Evolutionary conservation across 1,140 invertebrate species (phyloP).

Genomic region (Cataglyphis hispanica): DNA sequence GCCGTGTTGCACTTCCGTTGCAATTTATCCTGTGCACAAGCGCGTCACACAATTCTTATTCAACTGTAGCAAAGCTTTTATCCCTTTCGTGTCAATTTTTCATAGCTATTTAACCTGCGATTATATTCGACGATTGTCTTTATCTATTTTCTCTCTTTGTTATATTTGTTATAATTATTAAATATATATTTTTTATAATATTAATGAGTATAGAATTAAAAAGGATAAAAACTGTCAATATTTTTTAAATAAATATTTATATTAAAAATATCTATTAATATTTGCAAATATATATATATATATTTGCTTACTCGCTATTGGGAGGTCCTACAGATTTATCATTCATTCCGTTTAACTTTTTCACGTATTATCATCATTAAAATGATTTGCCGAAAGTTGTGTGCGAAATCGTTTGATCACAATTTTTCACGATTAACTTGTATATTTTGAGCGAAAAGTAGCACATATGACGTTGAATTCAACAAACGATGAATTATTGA

Average conservation of each 20-base stretch:
- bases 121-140: neutral
- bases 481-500: conserved; percentile 5
- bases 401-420: conserved; percentile 28
- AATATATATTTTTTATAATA: neutral
- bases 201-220: neutral
- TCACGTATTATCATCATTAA: conserved; percentile 13
- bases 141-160: no score
- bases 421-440: conserved; percentile 54
- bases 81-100: neutral
- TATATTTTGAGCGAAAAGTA: conserved; percentile 25
- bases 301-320: no score
- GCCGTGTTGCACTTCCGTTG: conserved; percentile 55
- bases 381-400: conserved; percentile 34
- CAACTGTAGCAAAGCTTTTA: conserved; percentile 2
- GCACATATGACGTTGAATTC: neutral
- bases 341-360: no score
- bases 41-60: conserved; percentile 39
- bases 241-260: conserved; percentile 6
- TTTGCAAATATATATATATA: no score
- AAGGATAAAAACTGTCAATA: neutral
- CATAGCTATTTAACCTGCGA: conserved; percentile 1
- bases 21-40: conserved; percentile 40
- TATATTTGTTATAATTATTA: neutral
- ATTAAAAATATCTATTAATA: neutral
- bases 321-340: no score